Conservation (phyloP, 2,888 invertebrate species). For the Macrophya alboannulata region DNA sequence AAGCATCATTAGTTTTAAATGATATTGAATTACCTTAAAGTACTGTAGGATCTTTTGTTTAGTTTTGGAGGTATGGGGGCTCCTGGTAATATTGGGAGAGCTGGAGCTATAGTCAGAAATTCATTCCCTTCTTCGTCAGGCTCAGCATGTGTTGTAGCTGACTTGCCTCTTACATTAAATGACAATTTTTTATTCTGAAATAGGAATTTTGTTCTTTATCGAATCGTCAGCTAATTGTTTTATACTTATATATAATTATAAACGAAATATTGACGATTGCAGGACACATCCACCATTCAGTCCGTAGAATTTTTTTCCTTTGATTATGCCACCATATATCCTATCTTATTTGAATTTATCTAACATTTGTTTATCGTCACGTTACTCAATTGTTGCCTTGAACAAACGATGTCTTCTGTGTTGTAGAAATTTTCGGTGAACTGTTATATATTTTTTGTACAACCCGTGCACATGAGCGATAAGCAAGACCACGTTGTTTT, state of each 20-base stretch:
- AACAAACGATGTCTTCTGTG: neutral
- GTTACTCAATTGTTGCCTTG: neutral
- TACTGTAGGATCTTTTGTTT: slow-evolving; percentile 73
- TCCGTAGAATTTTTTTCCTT: neutral
- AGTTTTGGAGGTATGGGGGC: slow-evolving; percentile 74
- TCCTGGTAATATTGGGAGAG: slow-evolving; percentile 76
- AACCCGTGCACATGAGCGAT: neutral
- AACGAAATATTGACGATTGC: neutral
- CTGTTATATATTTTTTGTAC: neutral
- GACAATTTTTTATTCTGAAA: slow-evolving; percentile 71
- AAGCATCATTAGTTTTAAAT: neutral
- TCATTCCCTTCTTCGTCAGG: slow-evolving; percentile 68
- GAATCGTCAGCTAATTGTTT: neutral
- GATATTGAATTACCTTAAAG: slow-evolving; percentile 70
- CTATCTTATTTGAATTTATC: neutral
- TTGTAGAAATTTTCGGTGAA: neutral
- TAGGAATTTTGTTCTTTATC: slow-evolving; percentile 35
- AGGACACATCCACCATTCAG: too few relatives aligned
- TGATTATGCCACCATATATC: neutral
- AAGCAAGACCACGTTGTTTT: slow-evolving; percentile 7
- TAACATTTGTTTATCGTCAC: neutral
- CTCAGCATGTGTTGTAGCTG: slow-evolving; percentile 66
- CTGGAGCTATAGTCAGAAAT: slow-evolving; percentile 77
- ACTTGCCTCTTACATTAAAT: slow-evolving; percentile 72
- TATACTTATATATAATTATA: neutral